Evolutionary conservation across 2,113 vertebrate species (phyloP).

Genomic region (Lepus europaeus): DNA sequence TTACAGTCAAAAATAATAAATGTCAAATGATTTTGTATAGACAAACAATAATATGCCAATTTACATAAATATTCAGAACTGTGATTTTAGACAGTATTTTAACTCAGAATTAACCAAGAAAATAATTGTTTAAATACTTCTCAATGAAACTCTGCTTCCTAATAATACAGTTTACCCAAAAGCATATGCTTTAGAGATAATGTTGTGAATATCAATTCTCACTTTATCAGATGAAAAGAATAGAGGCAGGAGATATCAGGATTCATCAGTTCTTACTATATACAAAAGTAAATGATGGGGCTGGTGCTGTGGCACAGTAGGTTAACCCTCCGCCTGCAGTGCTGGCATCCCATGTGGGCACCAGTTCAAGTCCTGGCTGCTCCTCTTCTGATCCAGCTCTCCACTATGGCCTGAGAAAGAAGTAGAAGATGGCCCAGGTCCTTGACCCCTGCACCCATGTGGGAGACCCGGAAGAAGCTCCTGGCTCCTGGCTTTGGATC

Average conservation of each 20-base stretch:
- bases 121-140: neutral
- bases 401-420: too few relatives aligned
- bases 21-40: conserved; percentile 32
- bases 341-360: too few relatives aligned
- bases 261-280: neutral
- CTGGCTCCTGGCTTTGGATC: too few relatives aligned
- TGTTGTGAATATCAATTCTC: conserved; percentile 31
- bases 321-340: too few relatives aligned
- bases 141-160: conserved; percentile 50
- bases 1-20: conserved; percentile 47
- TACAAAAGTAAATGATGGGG: neutral
- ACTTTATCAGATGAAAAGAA: neutral
- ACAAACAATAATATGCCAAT: neutral
- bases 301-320: too few relatives aligned
- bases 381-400: too few relatives aligned
- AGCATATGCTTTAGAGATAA: conserved; percentile 50
- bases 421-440: too few relatives aligned
- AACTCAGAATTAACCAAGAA: conserved; percentile 4
- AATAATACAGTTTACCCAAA: conserved; percentile 13
- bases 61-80: conserved; percentile 42
- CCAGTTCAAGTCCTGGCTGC: too few relatives aligned
- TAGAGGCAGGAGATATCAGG: neutral
- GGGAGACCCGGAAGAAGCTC: too few relatives aligned
- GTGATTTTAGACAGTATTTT: conserved; percentile 22
- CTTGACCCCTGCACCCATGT: too few relatives aligned